Evolutionary conservation across 2,797 vertebrate genomes (phyloP), one percentile per base, ranked within the genome.

Genomic region (Enoplosus armatus): DNA sequence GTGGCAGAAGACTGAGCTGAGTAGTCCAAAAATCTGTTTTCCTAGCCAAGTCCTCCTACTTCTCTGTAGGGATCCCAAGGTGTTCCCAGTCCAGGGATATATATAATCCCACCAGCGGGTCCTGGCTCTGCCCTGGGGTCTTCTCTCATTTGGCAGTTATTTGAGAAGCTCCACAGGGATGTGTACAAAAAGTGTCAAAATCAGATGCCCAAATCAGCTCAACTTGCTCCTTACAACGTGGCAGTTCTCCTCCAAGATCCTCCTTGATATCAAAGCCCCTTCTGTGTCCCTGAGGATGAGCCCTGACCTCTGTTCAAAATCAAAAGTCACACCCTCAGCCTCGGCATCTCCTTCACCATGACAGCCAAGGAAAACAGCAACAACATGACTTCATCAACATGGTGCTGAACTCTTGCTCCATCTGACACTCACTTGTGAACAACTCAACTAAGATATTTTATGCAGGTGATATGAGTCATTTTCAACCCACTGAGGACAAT

Each of bases 301-400:
- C 29, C 41, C 31, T 54, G 55, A 50, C 61, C 29, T n/a, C 53
- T 47, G 68, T 37, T 39, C 20, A 35, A 47, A 22, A 29, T 26
- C 5, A 53, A 45, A 45, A n/a, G 31, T 35, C 47, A 20, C 8
- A 26, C 37, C 22, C 63, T 75, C 39, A 43, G 33, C 35, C 22
- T 75, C 27, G 67, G 60, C 69, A 64, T 56, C 53, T 45, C 48
- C 22, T 27, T 24, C 24, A 68, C 63, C 54, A 20, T 35, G 61
- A 60, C 54, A 67, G n/a, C 48, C 24, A 77, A 9, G 39, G 60
- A 56, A 79, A 73, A 55, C 48, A 51, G 8, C n/a, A 29, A 5
- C 29, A 37, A 5, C 29, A 37, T 48, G 58, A 48, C 65, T 11
- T 31, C 14, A 56, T 50, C 22, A n/a, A 18, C 66, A 67, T 54